Conservation (phyloP, 2,797 vertebrate species). For the Parauchenoglanis punctatus region DNA sequence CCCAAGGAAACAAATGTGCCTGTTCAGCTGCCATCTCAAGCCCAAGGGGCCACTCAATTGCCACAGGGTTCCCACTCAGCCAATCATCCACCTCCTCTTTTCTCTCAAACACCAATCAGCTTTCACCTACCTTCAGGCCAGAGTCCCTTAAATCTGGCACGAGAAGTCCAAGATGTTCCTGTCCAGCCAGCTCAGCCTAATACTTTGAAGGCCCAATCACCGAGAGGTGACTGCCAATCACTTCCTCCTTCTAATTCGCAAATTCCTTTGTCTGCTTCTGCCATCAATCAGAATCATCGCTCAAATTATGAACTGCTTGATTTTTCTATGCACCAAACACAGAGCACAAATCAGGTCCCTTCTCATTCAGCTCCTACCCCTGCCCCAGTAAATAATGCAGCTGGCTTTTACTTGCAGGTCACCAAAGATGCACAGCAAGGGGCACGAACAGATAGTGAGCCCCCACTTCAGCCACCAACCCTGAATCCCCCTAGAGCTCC, state of each 20-base stretch:
- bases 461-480: slow-evolving; percentile 22
- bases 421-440: slow-evolving; percentile 83
- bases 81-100: slow-evolving; percentile 71
- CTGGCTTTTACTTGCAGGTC: slow-evolving; percentile 92
- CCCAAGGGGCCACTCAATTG: slow-evolving; percentile 64
- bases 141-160: slow-evolving; percentile 75
- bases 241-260: slow-evolving; percentile 63
- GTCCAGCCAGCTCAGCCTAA: slow-evolving; percentile 66
- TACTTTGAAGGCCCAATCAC: slow-evolving; percentile 65
- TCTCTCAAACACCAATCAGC: slow-evolving; percentile 67
- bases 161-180: slow-evolving; percentile 70
- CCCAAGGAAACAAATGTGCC: slow-evolving; percentile 67
- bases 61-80: slow-evolving; percentile 62
- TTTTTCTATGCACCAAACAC: slow-evolving; percentile 81
- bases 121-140: slow-evolving; percentile 67
- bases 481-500: slow-evolving; percentile 53
- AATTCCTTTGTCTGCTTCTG: slow-evolving; percentile 59
- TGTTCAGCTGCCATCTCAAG: slow-evolving; percentile 62
- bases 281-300: slow-evolving; percentile 71
- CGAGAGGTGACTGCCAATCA: slow-evolving; percentile 63
- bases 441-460: slow-evolving; percentile 62
- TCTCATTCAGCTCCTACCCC: slow-evolving; percentile 68
- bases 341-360: slow-evolving; percentile 70
- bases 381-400: slow-evolving; percentile 69
- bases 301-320: slow-evolving; percentile 82